Evolutionary conservation across 2,797 vertebrate species (phyloP).

Genomic region (Ptychobarbus kaznakovi): DNA sequence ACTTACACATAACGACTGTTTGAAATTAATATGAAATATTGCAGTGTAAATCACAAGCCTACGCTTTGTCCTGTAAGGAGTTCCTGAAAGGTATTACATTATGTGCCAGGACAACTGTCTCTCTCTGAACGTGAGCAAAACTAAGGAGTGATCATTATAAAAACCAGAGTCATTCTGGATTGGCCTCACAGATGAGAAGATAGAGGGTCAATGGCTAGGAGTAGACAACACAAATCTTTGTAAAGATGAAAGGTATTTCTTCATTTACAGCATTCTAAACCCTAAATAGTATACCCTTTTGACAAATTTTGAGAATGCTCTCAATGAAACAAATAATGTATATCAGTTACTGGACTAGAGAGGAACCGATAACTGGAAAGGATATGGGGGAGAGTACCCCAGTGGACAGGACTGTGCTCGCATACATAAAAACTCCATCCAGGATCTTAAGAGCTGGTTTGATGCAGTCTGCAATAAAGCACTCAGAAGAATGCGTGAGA

Average conservation of each 20-base stretch:
- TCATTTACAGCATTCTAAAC: not conserved
- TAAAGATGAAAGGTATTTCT: not conserved
- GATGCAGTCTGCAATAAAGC: not conserved
- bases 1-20: not conserved
- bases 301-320: not conserved
- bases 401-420: constrained; percentile 56
- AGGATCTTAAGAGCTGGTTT: constrained; percentile 29
- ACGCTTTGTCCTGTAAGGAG: constrained; percentile 51
- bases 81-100: constrained; percentile 38
- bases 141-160: no score
- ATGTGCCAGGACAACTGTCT: no score
- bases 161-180: constrained; percentile 60
- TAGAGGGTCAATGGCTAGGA: constrained; percentile 63
- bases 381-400: fast-evolving
- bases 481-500: constrained; percentile 58
- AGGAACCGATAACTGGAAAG: constrained; percentile 47
- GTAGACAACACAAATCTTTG: constrained; percentile 55
- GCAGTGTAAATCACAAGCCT: not conserved
- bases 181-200: constrained; percentile 63
- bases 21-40: not conserved
- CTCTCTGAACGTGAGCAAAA: no score
- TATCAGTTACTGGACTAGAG: fast-evolving
- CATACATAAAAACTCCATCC: fast-evolving
- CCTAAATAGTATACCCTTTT: not conserved
- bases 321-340: not conserved